Base-by-base conservation (phyloP, 2,797 vertebrate species). In the Trematomus bernacchii region DNA sequence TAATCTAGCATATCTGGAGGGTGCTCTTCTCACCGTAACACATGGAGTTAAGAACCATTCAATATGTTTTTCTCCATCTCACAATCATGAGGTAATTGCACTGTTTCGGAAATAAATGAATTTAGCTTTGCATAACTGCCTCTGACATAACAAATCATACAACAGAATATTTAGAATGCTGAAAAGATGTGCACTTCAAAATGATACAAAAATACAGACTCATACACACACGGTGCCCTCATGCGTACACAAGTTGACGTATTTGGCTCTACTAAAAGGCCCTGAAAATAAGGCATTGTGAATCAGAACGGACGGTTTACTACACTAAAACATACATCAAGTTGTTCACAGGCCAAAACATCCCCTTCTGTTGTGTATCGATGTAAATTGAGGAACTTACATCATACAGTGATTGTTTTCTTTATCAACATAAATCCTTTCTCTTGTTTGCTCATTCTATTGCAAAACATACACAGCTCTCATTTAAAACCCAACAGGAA, bases 11-110 rank as follows among this genome's bases (percentile, higher is more conserved):
- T 50, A 13, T 60, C 74, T 73, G 83, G 63, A 86, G 75, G 85
- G 83, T 86, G 88, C 90, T 72, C 27, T 84, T 86, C 87, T 87
- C 85, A 91, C 72, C 80, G 91, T 96, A 96, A 96, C 95, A 96
- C 95, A 92, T 94, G 91, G 89, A 93, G 92, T 93, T 89, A 89
- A 91, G 79, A 86, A 81, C 86, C 73, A 82, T 80, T 87, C 77
- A 79, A 76, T 87, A 69, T 2, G 12, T 76, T 81, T 89, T 84
- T 76, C 87, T 87, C 87, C 87, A 89, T 93, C 88, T 93, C 91
- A 90, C 91, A 90, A 81, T 64, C 89, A 79, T 88, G 90, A 94
- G 93, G 92, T 94, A 94, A 93, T 91, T 76, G 53, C 80, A 79
- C 91, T 76, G 40, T 53, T 46, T 88, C 85, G 87, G 87, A 88